Evolutionary conservation across 2,888 invertebrate genomes (phyloP), one percentile per base, ranked within the genome.

Genomic region (Aphidius colemani): DNA sequence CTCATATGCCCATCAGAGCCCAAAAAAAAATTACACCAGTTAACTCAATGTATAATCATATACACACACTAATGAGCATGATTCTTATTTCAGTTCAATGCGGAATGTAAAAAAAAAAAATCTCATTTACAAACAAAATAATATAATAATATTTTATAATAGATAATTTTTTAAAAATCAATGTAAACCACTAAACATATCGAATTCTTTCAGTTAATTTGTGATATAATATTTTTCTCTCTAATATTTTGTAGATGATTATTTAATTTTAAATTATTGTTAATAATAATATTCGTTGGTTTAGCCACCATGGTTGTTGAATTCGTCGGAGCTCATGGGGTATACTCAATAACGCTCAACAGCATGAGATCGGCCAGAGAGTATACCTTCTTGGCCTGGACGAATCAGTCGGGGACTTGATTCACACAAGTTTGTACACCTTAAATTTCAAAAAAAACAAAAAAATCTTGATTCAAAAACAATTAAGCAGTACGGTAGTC

Each of bases 341-440:
- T 82, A 82, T 82, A 82, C 81, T 82, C 80, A 68, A 80, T 71
- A 81, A 80, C 81, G 73, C 81, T 81, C 81, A 82, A 80, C 80
- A 82, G 81, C 82, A 82, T 81, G 81, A 82, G 81, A 81, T 81
- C 72, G 81, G 81, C 81, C 66, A 76, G 81, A 30, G 30, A 81
- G 81, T 82, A 81, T 82, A 81, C 81, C 80, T 81, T 80, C 76
- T 30, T 30, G 77, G 74, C 77, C 71, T 80, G 79, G 79, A 18
- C 74, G 76, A 79, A 78, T 79, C 77, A 76, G 75, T 75, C 79
- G 72, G 72, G 30, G 66, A 68, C 75, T 67, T 44, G 40, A 53
- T 44, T 44, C 43, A 50, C 51, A 18, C 59, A 59, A 50, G 59
- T 59, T 59, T 30, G 30, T 30, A 30, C 30, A 30, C 30, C 30